Evolutionary conservation across 2,113 vertebrate genomes (phyloP).

Genomic region (Prochilodus magdalenae): DNA sequence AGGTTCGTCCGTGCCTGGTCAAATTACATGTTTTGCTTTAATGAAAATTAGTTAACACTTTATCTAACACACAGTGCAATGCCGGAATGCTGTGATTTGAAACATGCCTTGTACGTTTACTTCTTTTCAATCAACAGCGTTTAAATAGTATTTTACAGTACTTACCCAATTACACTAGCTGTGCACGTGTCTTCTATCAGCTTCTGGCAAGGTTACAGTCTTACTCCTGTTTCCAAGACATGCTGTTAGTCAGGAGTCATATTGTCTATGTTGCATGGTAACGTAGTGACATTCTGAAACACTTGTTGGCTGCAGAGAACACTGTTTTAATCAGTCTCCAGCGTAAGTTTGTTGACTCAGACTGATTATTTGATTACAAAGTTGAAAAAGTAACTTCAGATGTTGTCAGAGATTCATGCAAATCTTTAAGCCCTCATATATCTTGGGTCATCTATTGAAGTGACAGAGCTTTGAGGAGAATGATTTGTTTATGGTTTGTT

Average conservation of each 20-base stretch:
- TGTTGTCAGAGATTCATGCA: background rate
- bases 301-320: conserved; percentile 36
- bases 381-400: conserved; percentile 17
- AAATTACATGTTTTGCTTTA: too few species aligned
- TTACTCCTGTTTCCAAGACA: conserved; percentile 30
- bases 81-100: background rate
- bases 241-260: conserved; percentile 20
- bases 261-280: conserved; percentile 25
- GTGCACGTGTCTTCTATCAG: conserved; percentile 13
- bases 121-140: background rate
- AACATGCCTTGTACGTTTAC: background rate
- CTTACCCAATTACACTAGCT: conserved; percentile 4
- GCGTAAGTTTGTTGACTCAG: conserved; percentile 33
- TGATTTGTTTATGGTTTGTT: conserved; percentile 29
- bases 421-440: background rate
- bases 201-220: background rate
- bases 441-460: conserved; percentile 11
- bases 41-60: too few species aligned
- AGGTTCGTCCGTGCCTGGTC: too few species aligned
- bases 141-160: background rate
- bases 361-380: conserved; percentile 38
- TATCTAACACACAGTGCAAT: background rate
- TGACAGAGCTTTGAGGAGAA: background rate
- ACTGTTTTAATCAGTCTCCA: conserved; percentile 29
- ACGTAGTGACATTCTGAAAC: conserved; percentile 24